Evolutionary conservation across 2,797 vertebrate species (phyloP).

Genomic region (Myotis daubentonii): DNA sequence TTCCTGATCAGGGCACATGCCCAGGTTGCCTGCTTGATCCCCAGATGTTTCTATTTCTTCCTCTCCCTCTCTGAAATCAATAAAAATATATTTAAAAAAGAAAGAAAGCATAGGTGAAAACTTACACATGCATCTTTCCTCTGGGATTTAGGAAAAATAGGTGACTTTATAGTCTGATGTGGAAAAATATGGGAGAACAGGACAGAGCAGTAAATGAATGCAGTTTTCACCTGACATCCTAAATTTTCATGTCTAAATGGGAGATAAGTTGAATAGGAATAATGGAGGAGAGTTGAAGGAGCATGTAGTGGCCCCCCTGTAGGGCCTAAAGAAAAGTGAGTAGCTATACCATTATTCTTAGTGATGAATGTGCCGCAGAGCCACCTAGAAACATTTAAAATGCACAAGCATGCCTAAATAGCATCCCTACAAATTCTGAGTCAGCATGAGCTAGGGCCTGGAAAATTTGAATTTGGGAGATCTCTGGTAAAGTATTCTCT

Average conservation of each 20-base stretch:
- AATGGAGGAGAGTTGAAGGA: background rate
- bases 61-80: too few relatives aligned
- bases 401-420: background rate
- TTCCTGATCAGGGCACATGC: too few relatives aligned
- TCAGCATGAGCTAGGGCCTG: background rate
- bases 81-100: too few relatives aligned
- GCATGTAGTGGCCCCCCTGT: accelerated
- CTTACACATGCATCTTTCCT: background rate
- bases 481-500: background rate
- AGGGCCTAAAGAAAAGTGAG: background rate
- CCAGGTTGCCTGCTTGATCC: too few relatives aligned
- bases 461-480: background rate
- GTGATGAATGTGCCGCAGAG: background rate
- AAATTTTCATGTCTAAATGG: background rate
- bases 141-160: background rate
- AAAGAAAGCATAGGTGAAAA: background rate
- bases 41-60: too few relatives aligned
- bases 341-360: background rate
- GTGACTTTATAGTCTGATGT: background rate
- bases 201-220: background rate
- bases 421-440: background rate
- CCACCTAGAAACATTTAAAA: background rate
- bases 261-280: background rate
- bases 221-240: background rate
- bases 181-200: background rate